These are phyloP conservation scores for Naso thynnoides DNA, from an alignment of 2,797 vertebrate species.

Conservation along the genomic window DNA sequence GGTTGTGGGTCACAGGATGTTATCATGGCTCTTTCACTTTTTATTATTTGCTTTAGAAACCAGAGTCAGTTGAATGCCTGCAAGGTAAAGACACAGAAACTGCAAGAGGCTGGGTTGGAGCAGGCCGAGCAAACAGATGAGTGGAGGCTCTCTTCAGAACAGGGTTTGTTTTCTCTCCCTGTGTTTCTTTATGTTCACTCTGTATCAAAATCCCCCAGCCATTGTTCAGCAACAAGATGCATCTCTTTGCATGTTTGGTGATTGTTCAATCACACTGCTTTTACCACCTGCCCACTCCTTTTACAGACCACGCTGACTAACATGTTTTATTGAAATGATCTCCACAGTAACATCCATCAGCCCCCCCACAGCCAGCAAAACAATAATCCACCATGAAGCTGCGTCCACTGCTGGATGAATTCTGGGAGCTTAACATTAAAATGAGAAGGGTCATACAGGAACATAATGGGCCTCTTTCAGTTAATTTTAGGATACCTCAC, in stretches of 20 bases:
- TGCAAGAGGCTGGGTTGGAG: conserved; percentile 32
- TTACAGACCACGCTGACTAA: conserved; percentile 31
- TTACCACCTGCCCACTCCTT: conserved; percentile 66
- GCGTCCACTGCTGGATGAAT: conserved; percentile 2
- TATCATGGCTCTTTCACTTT: conserved; percentile 2
- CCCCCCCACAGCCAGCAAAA: conserved; percentile 21
- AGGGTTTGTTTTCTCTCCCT: conserved; percentile 1
- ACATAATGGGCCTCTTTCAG: conserved; percentile 44
- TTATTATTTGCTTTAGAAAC: conserved; percentile 31
- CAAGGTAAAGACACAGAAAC: conserved; percentile 30
- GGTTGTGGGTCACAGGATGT: background rate
- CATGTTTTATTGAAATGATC: conserved; percentile 32
- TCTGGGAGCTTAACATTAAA: conserved; percentile 2
- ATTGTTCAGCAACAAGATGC: conserved; percentile 50
- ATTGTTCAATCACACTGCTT: conserved; percentile 55
- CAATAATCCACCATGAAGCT: background rate
- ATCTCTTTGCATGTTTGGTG: conserved; percentile 58
- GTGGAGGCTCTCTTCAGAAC: conserved; percentile 36
- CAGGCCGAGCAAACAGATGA: conserved; percentile 36
- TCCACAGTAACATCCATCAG: conserved; percentile 32
- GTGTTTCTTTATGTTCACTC: conserved; percentile 14
- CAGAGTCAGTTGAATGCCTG: conserved; percentile 39
- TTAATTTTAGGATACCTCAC: conserved; percentile 38
- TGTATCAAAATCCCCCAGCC: conserved; percentile 22
- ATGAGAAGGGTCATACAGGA: conserved; percentile 36